Conservation (phyloP, 1,140 invertebrate species). For the Steinernema khuongi region DNA sequence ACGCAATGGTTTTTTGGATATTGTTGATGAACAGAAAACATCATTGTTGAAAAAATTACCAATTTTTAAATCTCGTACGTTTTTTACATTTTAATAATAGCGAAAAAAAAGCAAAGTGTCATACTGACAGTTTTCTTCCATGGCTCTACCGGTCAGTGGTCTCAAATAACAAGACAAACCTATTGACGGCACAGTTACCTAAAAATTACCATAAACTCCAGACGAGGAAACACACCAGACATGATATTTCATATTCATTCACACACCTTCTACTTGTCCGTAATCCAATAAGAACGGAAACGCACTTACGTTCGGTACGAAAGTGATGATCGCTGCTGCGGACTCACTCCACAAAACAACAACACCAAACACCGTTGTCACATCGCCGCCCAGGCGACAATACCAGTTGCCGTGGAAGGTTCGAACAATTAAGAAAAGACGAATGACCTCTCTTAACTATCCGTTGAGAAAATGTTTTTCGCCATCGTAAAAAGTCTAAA, state of each 20-base stretch:
- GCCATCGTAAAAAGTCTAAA: neutral
- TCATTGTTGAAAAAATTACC: too few relatives aligned
- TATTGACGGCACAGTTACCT: neutral
- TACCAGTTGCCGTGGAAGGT: neutral
- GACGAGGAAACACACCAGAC: neutral
- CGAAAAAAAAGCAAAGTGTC: neutral
- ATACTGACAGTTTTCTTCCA: neutral
- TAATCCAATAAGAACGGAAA: too few relatives aligned
- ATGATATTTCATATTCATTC: too few relatives aligned
- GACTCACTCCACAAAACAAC: neutral
- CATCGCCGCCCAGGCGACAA: neutral
- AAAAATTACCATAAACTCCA: neutral
- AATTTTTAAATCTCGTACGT: neutral
- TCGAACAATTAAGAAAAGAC: neutral
- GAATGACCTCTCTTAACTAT: conserved; percentile 10
- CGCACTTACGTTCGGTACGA: neutral
- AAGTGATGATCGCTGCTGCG: too few relatives aligned
- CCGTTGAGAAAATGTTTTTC: neutral
- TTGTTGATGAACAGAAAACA: too few relatives aligned
- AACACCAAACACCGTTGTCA: neutral
- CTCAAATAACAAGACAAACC: neutral
- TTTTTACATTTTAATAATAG: neutral
- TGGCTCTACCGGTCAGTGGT: too few relatives aligned
- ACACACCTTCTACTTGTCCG: too few relatives aligned
- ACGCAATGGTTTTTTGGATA: too few relatives aligned